Base-by-base conservation (phyloP, 1,140 invertebrate genomes). In the Drosophila hydei region DNA sequence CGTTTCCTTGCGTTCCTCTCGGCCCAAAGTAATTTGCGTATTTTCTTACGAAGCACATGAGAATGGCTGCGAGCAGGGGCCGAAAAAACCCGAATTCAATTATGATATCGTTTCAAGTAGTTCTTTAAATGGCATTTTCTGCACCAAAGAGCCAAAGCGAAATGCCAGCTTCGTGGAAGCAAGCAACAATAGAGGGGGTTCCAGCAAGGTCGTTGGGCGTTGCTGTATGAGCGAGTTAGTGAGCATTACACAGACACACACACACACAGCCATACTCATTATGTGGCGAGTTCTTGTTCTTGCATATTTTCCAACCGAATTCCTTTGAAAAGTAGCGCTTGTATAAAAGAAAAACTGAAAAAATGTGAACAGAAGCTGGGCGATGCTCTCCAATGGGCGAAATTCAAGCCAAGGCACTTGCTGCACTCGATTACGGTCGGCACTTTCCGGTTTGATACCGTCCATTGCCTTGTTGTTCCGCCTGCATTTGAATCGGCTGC, bases 81-180 rank as follows among this genome's bases (percentile, higher is more conserved):
- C 23, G 9, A 9, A 61, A 63, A 63, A 65, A 67, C 51, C 52
- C 64, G 63, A 88, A 87, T 78, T 87, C 83, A 87, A 87, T 87
- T 88, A 87, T 83, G 83, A 69, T 76, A 81, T 74, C 56, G 81
- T 88, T 78, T 78, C 71, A 77, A 83, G 72, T 88, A 88, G 83
- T 87, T 88, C 54, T 45, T 70, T 79, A 83, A 87, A 81, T 78
- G 71, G 67, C 67, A 63, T 72, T 87, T 81, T 67, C 69, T 67
- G 6, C 51, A 21, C 50, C 16, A 11, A 33, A 33, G 30, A 33
- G 30, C 30, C 38, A 18, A 3, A 23, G 47, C 11, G 14, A 50
- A 50, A 16, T 42, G 47, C 19, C 5, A 52, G 30, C 30, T 33
- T 33, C 30, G 12, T 12, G 27, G 30, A 30, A 36, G 18, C 30